These are phyloP conservation scores for Amphiprion ocellaris DNA, from an alignment of 2,113 vertebrate species.

Conservation along the genomic window DNA sequence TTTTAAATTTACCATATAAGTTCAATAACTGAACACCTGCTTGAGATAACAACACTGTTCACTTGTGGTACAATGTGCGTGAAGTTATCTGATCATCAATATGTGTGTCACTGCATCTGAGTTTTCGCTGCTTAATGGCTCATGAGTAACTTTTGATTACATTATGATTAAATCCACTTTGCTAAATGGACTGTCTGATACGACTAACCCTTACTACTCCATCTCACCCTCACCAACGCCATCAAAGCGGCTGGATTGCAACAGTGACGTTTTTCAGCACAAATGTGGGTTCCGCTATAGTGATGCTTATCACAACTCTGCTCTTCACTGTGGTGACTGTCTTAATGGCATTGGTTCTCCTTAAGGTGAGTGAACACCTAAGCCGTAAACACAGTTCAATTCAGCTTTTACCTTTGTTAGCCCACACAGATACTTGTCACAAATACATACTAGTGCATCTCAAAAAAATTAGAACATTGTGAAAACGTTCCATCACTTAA, in stretches of 20 bases:
- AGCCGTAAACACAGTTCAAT: slow-evolving; percentile 14
- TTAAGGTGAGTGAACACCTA: slow-evolving; percentile 86
- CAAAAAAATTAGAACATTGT: no score
- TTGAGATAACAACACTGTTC: slow-evolving; percentile 5
- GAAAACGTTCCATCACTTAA: no score
- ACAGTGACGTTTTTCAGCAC: slow-evolving; percentile 86
- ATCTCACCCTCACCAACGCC: slow-evolving; percentile 56
- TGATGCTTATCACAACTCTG: slow-evolving; percentile 92
- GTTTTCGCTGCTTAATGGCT: slow-evolving; percentile 34
- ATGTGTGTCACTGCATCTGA: slow-evolving; percentile 24
- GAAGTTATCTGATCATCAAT: neutral
- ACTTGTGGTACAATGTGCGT: neutral
- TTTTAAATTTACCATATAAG: neutral
- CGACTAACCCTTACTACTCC: slow-evolving; percentile 65
- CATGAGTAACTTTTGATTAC: neutral
- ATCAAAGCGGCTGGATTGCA: slow-evolving; percentile 91
- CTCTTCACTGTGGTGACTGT: slow-evolving; percentile 89
- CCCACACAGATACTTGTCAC: neutral
- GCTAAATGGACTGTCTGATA: slow-evolving; percentile 33
- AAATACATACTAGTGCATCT: neutral
- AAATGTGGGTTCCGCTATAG: slow-evolving; percentile 87
- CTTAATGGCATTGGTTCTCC: slow-evolving; percentile 86
- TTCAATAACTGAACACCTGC: neutral
- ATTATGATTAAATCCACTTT: slow-evolving; percentile 25
- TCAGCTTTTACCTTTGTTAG: neutral